Base-by-base conservation (phyloP, 2,113 vertebrate genomes). In the Cyrtonyx montezumae region DNA sequence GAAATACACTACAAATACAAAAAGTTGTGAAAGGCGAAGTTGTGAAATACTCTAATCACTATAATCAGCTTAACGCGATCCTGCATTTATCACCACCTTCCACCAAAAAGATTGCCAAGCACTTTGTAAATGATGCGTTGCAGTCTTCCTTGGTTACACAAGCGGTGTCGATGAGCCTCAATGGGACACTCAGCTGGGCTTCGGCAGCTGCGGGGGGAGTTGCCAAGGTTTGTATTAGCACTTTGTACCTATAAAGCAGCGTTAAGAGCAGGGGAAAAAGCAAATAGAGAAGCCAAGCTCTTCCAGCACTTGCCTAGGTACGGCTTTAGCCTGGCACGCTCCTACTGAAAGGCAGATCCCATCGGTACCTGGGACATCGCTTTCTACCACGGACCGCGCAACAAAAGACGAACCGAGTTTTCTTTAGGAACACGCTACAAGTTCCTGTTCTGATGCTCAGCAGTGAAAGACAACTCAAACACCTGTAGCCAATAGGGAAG, bases 51-150 rank as follows among this genome's bases (percentile, higher is more conserved):
- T 70, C 76, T 94, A 93, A 95, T 92, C 84, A 30, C 87, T 75
- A 30, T 85, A 78, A 94, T 90, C 79, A 95, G 61, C 93, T 94
- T 88, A 86, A 40, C 84, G 78, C 73, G 62, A 94, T 93, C 84
- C 91, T 91, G 55, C 95, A 66, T 94, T 94, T 95, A 91, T 86
- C 93, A 93, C 69, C 90, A 84, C 76, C 95, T 94, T 93, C 87
- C 61, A 83, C 93, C 90, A 88, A 94, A 90, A 89, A 94, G 84
- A 74, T 83, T 95, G 94, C 85, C 78, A 86, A 92, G 80, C 79
- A 28, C 61, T 78, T 61, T 11, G 37, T 56, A 87, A 96, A 86
- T 81, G 86, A 85, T 0, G 13, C 8, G 5, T 78, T 93, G 5
- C 3, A 75, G 37, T 55, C 79, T 85, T 69, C 87, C 93, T 87